These are phyloP conservation scores for Girardinus metallicus DNA, from an alignment of 2,797 vertebrate species.

Conservation along the genomic window DNA sequence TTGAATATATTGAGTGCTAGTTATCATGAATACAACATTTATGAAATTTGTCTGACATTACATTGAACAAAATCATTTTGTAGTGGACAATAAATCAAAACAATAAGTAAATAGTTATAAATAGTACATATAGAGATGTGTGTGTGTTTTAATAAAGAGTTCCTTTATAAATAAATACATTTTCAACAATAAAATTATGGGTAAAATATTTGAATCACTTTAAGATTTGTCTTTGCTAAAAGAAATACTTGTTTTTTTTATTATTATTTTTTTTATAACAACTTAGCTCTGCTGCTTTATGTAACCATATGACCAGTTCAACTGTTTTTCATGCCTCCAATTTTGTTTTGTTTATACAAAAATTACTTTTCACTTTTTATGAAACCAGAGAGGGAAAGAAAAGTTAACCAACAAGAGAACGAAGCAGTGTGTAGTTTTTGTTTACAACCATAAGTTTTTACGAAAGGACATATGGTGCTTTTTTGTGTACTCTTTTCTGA, in stretches of 20 bases:
- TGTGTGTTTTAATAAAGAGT: neutral
- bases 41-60: neutral
- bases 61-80: neutral
- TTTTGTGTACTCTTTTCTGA: slow-evolving; percentile 12
- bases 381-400: slow-evolving; percentile 23
- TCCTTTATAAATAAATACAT: neutral
- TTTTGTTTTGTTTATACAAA: slow-evolving; percentile 16
- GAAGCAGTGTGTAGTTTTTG: slow-evolving; percentile 44
- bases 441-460: slow-evolving; percentile 62
- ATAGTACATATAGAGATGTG: neutral
- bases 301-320: slow-evolving; percentile 2
- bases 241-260: slow-evolving; percentile 19
- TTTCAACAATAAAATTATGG: neutral
- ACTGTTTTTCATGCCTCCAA: neutral
- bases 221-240: slow-evolving; percentile 1
- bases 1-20: neutral
- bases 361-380: neutral
- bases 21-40: neutral
- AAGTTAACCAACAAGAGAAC: slow-evolving; percentile 34
- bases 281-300: neutral
- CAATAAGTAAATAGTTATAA: neutral
- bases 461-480: slow-evolving; percentile 55
- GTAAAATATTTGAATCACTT: slow-evolving; percentile 8
- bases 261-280: slow-evolving; percentile 4
- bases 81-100: neutral